phyloP scores from a whole-genome alignment of 2,888 invertebrate genomes.

The Drosophila setosimentum region DNA sequence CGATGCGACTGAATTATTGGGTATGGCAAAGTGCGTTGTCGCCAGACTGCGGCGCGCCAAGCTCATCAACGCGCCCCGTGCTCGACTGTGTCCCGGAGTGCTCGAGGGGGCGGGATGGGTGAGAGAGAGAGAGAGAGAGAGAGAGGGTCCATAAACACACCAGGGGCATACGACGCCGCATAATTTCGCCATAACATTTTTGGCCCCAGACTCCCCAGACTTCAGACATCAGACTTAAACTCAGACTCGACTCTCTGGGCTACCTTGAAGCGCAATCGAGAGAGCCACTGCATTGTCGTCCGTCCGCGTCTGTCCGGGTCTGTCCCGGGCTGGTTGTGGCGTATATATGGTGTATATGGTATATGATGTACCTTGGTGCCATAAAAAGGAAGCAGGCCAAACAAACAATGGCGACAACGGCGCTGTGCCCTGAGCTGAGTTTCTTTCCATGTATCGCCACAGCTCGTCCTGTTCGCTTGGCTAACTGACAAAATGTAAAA shows the following conservation, averaged over 20 bases:
- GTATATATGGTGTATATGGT: constrained; percentile 32
- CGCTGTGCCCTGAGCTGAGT: constrained; percentile 54
- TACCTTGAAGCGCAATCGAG: constrained; percentile 51
- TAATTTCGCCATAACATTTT: constrained; percentile 78
- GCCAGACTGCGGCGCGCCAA: constrained; percentile 66
- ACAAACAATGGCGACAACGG: constrained; percentile 54
- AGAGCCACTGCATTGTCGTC: constrained; percentile 59
- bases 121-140: background rate
- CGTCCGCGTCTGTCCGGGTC: constrained; percentile 3
- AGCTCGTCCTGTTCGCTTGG: constrained; percentile 66
- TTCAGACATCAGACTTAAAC: constrained; percentile 39
- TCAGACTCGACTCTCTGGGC: constrained; percentile 9
- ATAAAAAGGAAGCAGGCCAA: constrained; percentile 76
- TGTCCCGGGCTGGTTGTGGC: constrained; percentile 26
- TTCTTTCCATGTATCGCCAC: constrained; percentile 68
- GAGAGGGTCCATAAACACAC: constrained; percentile 73
- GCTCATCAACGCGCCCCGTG: constrained; percentile 64
- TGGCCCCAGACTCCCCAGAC: constrained; percentile 38
- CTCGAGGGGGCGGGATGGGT: background rate
- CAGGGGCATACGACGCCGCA: constrained; percentile 74
- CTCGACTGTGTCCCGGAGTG: constrained; percentile 36
- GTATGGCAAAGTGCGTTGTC: constrained; percentile 65
- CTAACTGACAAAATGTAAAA: constrained; percentile 68
- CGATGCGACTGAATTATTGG: constrained; percentile 42
- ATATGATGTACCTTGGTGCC: constrained; percentile 70